Percentiles rank a stretch among this genome's conserved stretches.
These are phyloP conservation scores for Aphelenchoides bicaudatus DNA, from an alignment of 2,888 invertebrate genomes.

Conservation along the genomic window DNA sequence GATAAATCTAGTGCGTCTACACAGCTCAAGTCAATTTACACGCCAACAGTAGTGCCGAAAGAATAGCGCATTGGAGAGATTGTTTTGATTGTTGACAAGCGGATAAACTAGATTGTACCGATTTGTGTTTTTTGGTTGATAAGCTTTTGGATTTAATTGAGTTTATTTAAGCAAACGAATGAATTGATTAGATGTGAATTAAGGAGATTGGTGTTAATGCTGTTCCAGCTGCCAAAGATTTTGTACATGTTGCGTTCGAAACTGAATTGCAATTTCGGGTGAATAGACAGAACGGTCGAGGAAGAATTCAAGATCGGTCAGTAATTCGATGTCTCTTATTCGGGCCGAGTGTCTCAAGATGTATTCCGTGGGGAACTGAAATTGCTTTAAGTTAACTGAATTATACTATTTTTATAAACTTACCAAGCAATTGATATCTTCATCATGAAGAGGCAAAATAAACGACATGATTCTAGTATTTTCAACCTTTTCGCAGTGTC, in stretches of 20 bases:
- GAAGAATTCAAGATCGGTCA: slow-evolving; percentile 41
- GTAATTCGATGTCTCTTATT: slow-evolving; percentile 36
- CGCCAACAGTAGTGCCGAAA: too few species aligned
- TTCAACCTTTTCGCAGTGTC: slow-evolving; percentile 28
- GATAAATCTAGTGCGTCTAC: too few species aligned
- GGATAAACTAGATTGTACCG: too few species aligned
- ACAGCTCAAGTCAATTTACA: too few species aligned
- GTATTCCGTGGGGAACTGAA: slow-evolving; percentile 39
- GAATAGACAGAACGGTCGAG: slow-evolving; percentile 28
- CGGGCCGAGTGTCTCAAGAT: slow-evolving; percentile 36
- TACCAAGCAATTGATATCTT: slow-evolving; percentile 41
- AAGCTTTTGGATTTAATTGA: too few species aligned
- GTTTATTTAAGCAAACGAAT: too few species aligned
- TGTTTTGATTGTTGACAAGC: too few species aligned
- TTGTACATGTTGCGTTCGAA: slow-evolving; percentile 34
- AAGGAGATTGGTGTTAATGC: too few species aligned
- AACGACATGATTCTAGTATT: slow-evolving; percentile 32
- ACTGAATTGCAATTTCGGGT: slow-evolving; percentile 28
- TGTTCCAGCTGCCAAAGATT: slow-evolving; percentile 39
- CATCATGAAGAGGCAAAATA: slow-evolving; percentile 32
- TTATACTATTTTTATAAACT: background rate
- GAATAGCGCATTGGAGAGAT: too few species aligned
- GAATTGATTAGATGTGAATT: too few species aligned
- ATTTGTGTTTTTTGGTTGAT: too few species aligned
- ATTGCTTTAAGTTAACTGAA: background rate